Evolutionary conservation across 1,140 invertebrate genomes (phyloP).

Genomic region (Heliothis virescens): DNA sequence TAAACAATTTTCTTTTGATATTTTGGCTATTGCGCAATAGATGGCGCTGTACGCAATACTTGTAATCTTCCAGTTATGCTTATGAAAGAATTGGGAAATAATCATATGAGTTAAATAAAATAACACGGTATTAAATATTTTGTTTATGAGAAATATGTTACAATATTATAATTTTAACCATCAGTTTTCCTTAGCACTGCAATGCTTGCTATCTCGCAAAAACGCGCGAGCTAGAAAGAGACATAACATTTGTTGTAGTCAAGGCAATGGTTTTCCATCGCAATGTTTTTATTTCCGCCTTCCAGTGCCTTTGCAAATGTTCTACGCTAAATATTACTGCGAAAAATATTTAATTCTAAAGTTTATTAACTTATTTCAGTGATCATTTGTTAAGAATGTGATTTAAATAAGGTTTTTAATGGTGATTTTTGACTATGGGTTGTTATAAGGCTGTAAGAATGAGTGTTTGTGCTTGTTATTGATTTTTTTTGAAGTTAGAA

Average conservation of each 20-base stretch:
- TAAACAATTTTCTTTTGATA: background rate
- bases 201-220: background rate
- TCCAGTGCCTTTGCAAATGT: background rate
- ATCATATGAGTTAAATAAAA: too few relatives aligned
- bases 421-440: too few relatives aligned
- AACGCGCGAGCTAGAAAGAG: background rate
- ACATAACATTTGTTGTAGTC: background rate
- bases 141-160: too few relatives aligned
- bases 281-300: constrained; percentile 16
- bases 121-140: too few relatives aligned
- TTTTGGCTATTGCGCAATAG: background rate
- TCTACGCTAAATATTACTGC: background rate
- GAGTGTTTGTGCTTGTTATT: constrained; percentile 9
- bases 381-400: background rate
- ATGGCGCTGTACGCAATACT: constrained; percentile 17
- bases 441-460: background rate
- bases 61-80: background rate
- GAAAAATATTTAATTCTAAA: background rate
- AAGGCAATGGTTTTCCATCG: background rate
- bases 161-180: too few relatives aligned
- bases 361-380: background rate
- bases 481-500: constrained; percentile 21
- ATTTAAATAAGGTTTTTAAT: background rate
- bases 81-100: too few relatives aligned
- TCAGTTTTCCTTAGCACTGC: background rate